Conservation (phyloP, 2,113 vertebrate species). For the Bufo bufo region DNA sequence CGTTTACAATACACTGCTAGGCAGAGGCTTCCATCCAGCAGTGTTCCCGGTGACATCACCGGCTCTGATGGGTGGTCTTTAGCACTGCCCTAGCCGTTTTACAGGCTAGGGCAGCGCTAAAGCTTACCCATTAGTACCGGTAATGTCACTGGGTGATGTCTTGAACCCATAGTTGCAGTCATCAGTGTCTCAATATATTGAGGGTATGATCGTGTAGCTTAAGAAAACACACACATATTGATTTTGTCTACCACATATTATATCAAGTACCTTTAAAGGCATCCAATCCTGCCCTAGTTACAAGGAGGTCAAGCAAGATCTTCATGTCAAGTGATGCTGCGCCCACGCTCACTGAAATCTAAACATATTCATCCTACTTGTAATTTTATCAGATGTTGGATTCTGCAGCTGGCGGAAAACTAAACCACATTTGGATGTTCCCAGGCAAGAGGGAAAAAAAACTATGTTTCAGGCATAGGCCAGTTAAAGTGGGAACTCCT, state of each 20-base stretch:
- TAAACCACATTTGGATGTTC: conserved; percentile 44
- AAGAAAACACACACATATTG: background rate
- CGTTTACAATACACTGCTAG: too few relatives aligned
- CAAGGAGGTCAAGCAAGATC: background rate
- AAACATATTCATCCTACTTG: conserved; percentile 34
- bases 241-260: background rate
- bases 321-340: conserved; percentile 24
- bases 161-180: too few relatives aligned
- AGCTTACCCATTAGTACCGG: too few relatives aligned
- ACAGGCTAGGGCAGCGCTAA: too few relatives aligned
- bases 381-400: conserved; percentile 47
- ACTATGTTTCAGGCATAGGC: conserved; percentile 13
- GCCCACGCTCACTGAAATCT: background rate
- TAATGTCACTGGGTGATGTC: too few relatives aligned
- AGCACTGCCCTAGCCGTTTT: too few relatives aligned
- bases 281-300: background rate
- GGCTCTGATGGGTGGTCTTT: too few relatives aligned
- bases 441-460: conserved; percentile 1
- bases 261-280: background rate
- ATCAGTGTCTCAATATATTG: too few relatives aligned
- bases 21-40: too few relatives aligned
- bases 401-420: conserved; percentile 16
- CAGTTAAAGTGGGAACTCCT: conserved; percentile 18
- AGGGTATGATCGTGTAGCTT: too few relatives aligned
- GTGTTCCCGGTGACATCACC: too few relatives aligned